Conservation (phyloP, 2,888 invertebrate species). For the Rambutsinella grinnellia region DNA sequence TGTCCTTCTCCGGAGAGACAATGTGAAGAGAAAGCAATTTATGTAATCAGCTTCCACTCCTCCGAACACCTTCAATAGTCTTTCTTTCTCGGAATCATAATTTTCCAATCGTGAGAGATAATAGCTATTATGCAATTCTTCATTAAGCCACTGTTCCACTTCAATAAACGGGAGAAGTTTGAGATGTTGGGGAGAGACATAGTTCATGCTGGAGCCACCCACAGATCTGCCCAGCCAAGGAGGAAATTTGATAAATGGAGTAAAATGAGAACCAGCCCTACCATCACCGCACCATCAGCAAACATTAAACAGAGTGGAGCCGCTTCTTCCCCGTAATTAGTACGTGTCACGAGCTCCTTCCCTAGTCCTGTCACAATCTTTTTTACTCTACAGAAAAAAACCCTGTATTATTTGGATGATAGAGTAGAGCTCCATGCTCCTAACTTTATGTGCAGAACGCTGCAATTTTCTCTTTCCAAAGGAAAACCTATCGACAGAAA, state of each 20-base stretch:
- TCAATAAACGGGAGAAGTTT: neutral
- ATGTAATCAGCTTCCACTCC: constrained; percentile 2
- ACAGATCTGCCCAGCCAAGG: neutral
- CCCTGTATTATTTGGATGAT: too few species aligned
- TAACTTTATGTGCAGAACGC: too few species aligned
- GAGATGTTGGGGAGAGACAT: too few species aligned
- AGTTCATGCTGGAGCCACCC: too few species aligned
- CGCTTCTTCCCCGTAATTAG: neutral
- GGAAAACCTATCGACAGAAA: too few species aligned
- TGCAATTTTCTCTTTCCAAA: too few species aligned
- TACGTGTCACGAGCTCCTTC: neutral
- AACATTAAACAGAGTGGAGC: neutral
- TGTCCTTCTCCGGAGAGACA: neutral
- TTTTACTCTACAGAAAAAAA: too few species aligned
- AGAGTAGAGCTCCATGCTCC: too few species aligned
- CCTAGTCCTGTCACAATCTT: too few species aligned
- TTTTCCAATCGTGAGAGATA: neutral
- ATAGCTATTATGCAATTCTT: neutral
- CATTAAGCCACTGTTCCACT: neutral
- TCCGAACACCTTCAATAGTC: neutral
- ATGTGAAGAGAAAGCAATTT: constrained; percentile 9
- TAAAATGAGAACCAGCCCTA: neutral
- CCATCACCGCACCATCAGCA: neutral
- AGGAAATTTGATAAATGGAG: neutral
- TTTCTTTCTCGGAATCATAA: neutral